phyloP scores from a whole-genome alignment of 1,140 invertebrate genomes.

The Acromyrmex echinatior region DNA sequence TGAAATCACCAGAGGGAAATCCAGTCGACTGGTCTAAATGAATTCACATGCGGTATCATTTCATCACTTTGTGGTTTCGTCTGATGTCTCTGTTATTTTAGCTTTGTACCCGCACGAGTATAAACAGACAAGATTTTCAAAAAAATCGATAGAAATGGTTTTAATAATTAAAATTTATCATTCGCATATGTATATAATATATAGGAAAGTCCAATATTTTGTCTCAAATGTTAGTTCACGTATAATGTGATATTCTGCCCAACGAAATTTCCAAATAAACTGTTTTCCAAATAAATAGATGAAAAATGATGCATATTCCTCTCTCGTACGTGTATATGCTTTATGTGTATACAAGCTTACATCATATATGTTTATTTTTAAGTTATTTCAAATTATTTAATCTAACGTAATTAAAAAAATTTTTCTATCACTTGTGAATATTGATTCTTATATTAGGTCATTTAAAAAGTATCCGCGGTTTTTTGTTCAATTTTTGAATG shows the following conservation, averaged over 20 bases:
- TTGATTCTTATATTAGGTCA: no score
- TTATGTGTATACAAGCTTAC: neutral
- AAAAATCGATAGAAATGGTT: conserved; percentile 14
- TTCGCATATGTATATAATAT: neutral
- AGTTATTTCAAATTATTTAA: conserved; percentile 3
- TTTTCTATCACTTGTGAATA: no score
- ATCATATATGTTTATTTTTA: neutral
- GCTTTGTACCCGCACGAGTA: conserved; percentile 31
- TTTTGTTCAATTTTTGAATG: no score
- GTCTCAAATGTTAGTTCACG: neutral
- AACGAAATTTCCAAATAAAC: conserved; percentile 17
- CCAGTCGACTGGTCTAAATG: conserved; percentile 42
- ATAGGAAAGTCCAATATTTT: conserved; percentile 7
- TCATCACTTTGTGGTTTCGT: conserved; percentile 57
- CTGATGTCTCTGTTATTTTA: conserved; percentile 50
- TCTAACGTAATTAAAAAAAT: neutral
- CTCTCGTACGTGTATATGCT: neutral
- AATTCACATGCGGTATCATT: conserved; percentile 58
- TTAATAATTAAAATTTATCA: conserved; percentile 43
- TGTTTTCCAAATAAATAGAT: conserved; percentile 28
- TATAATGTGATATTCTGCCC: conserved; percentile 5
- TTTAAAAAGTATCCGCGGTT: no score
- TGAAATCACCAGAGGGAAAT: conserved; percentile 63
- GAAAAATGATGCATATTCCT: neutral
- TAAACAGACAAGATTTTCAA: conserved; percentile 46